These are phyloP conservation scores for Bradypus variegatus DNA, from an alignment of 2,797 vertebrate species.

Conservation along the genomic window DNA sequence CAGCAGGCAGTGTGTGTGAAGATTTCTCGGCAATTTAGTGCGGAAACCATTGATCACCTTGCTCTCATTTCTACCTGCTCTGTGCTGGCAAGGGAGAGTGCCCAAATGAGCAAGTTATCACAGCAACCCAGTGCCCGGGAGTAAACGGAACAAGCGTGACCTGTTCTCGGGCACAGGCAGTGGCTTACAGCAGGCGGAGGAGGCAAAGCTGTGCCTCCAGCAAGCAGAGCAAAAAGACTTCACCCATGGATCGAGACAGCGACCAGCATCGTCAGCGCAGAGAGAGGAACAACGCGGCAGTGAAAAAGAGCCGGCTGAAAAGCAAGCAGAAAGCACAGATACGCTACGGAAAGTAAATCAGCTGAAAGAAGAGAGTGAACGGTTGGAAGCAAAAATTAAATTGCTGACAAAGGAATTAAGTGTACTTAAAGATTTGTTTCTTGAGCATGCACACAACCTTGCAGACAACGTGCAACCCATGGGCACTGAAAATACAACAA, in stretches of 20 bases:
- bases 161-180: constrained; percentile 78
- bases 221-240: constrained; percentile 87
- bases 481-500: constrained; percentile 72
- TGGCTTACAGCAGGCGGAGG: constrained; percentile 84
- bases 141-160: constrained; percentile 87
- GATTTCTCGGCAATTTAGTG: constrained; percentile 57
- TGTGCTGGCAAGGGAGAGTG: constrained; percentile 67
- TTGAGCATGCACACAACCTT: constrained; percentile 96
- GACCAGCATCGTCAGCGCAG: constrained; percentile 92
- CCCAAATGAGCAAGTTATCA: constrained; percentile 91
- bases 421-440: constrained; percentile 97
- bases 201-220: constrained; percentile 85
- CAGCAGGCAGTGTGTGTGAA: constrained; percentile 65
- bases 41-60: constrained; percentile 38
- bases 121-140: constrained; percentile 77
- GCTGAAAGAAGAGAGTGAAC: constrained; percentile 98
- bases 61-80: constrained; percentile 41
- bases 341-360: constrained; percentile 95
- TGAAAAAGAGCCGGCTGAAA: constrained; percentile 97
- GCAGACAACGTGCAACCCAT: constrained; percentile 90
- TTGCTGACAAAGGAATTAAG: constrained; percentile 97
- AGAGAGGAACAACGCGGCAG: constrained; percentile 96
- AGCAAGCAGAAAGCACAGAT: constrained; percentile 97
- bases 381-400: constrained; percentile 97
- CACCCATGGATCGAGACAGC: constrained; percentile 86